These are phyloP conservation scores for Tigriopus californicus DNA, from an alignment of 2,888 invertebrate species.

Conservation along the genomic window DNA sequence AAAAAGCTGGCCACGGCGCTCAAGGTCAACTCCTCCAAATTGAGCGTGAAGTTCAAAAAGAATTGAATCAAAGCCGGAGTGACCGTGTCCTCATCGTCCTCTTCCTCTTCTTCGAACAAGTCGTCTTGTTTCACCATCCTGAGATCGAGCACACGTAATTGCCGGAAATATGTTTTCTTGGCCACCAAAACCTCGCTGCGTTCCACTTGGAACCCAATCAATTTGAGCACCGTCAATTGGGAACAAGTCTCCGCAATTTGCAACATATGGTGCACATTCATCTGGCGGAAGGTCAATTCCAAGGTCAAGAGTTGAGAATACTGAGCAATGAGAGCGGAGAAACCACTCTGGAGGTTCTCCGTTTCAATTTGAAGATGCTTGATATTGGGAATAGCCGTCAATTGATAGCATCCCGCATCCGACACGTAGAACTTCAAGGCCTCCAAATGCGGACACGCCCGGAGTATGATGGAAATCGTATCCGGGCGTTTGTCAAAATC, in stretches of 20 bases:
- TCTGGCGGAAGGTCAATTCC: neutral
- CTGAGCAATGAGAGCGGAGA: neutral
- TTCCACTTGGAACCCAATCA: neutral
- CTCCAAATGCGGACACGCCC: neutral
- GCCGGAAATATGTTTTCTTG: neutral
- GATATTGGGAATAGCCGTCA: neutral
- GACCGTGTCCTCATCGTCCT: neutral
- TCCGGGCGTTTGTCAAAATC: neutral
- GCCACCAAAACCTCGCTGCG: neutral
- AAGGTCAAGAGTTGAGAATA: neutral
- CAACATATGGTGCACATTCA: neutral
- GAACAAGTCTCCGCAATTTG: neutral
- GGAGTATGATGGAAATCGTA: neutral
- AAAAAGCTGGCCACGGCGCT: neutral
- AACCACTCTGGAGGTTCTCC: neutral
- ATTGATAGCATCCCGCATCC: neutral
- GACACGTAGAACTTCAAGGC: neutral
- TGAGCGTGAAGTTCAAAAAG: neutral
- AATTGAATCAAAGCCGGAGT: neutral
- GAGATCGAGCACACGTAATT: neutral
- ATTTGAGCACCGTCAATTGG: neutral
- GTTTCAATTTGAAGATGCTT: neutral
- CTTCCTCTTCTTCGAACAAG: neutral
- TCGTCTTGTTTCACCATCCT: neutral
- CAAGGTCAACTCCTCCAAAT: neutral